A percentile compares a stretch with the other conserved stretches of the same genome.
phyloP scores from a whole-genome alignment of 2,113 vertebrate genomes.

The Dromaius novaehollandiae region DNA sequence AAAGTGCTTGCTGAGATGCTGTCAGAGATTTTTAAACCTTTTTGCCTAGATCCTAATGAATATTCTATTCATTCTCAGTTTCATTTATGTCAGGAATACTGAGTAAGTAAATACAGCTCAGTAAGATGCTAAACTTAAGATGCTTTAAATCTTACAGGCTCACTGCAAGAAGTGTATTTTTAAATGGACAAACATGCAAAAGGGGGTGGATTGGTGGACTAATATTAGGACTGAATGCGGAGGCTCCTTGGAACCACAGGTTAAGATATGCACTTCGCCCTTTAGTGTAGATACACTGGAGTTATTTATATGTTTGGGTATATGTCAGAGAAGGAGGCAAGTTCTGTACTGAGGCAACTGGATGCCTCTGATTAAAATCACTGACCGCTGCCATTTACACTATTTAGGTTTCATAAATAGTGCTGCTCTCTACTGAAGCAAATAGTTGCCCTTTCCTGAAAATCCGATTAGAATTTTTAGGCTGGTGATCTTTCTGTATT shows the following conservation, averaged over 20 bases:
- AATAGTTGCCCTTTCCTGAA: neutral
- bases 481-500: neutral
- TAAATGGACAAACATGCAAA: conserved; percentile 1
- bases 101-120: neutral
- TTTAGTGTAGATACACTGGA: conserved; percentile 17
- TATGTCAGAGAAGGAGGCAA: conserved; percentile 10
- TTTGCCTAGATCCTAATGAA: neutral
- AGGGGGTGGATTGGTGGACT: neutral
- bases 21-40: neutral
- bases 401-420: neutral
- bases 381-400: neutral
- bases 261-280: conserved; percentile 55
- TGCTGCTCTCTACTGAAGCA: neutral
- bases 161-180: conserved; percentile 32
- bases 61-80: neutral
- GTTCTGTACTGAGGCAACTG: neutral
- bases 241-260: conserved; percentile 14
- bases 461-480: neutral
- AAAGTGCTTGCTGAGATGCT: neutral
- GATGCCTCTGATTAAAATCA: neutral
- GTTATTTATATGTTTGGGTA: conserved; percentile 51
- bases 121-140: neutral
- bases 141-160: neutral
- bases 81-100: neutral
- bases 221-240: conserved; percentile 32